Base-by-base conservation (phyloP, 2,888 invertebrate species). In the Plagodis pulveraria region DNA sequence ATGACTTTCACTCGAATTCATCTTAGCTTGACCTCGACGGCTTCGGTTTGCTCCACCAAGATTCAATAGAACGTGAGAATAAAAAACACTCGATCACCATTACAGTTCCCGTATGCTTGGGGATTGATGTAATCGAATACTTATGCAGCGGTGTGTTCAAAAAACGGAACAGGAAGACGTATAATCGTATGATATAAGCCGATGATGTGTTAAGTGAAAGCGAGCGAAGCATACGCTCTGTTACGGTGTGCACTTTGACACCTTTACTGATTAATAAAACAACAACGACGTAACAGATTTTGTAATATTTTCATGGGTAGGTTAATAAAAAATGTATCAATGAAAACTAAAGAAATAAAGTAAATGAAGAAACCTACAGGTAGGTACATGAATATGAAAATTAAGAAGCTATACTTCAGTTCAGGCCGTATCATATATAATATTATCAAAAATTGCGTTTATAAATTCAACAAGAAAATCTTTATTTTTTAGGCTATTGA, bases 1-100 rank as follows among this genome's bases (percentile, higher is more conserved):
- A 73, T 63, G 65, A 82, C 83, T 83, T 83, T 83, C 77, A 80
- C 80, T 80, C 62, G 67, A 65, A 71, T 73, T 70, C 73, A 78
- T 78, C 80, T 77, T 69, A 63, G 43, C 54, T 71, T 76, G 81
- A 82, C 83, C 83, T 81, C 81, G 66, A 7, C 50, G 49, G 56
- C 58, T 51, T 50, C 52, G 58, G 58, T 59, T 62, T 58, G 50
- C 50, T 57, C 54, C 50, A 65, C 57, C 62, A 63, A 40, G 53
- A 56, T n/a, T 36, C 6, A 46, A 50, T 53, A 54, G 56, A 43
- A 35, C 62, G 56, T 54, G 54, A 55, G 40, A 50, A 66, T 58
- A 42, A 54, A n/a, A 55, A 56, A 34, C 38, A 56, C 45, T 56
- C 58, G 45, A 56, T 60, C 61, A 59, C 51, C 67, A 67, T 67